phyloP scores from a whole-genome alignment of 2,797 vertebrate species.

The Nyctalus aviator region DNA sequence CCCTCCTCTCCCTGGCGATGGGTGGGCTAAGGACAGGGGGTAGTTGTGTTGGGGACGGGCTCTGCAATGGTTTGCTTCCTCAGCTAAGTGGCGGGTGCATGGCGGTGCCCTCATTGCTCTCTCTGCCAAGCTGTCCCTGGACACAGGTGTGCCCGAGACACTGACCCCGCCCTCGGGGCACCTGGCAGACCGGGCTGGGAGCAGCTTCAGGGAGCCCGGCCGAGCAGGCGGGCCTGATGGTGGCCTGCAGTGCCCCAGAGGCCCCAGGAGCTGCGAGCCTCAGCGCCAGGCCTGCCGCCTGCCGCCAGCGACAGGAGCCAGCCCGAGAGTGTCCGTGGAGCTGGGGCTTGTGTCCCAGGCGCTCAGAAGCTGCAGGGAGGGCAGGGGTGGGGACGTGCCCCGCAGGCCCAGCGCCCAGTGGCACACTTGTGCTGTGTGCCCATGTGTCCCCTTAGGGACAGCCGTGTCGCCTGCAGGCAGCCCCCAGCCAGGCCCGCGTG shows the following conservation, averaged over 20 bases:
- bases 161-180: no score
- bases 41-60: not conserved
- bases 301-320: not conserved
- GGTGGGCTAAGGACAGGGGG: not conserved
- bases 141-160: not conserved
- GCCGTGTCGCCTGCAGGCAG: not conserved
- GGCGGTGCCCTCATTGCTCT: not conserved
- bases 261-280: not conserved
- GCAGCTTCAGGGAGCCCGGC: not conserved
- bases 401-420: not conserved
- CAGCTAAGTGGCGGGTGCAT: not conserved
- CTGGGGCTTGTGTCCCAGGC: not conserved
- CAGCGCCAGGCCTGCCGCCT: no score
- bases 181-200: not conserved
- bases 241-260: not conserved
- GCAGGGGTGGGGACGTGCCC: no score
- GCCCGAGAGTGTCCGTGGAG: no score
- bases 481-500: fast-evolving
- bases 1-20: not conserved
- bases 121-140: not conserved
- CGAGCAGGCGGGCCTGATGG: not conserved
- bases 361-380: not conserved
- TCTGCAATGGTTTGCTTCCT: no score
- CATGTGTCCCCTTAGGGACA: not conserved
- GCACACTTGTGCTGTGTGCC: not conserved